A percentile compares a stretch with the other conserved stretches of the same genome.
These are phyloP conservation scores for Crypturellus undulatus DNA, from an alignment of 2,113 vertebrate species.

Conservation along the genomic window DNA sequence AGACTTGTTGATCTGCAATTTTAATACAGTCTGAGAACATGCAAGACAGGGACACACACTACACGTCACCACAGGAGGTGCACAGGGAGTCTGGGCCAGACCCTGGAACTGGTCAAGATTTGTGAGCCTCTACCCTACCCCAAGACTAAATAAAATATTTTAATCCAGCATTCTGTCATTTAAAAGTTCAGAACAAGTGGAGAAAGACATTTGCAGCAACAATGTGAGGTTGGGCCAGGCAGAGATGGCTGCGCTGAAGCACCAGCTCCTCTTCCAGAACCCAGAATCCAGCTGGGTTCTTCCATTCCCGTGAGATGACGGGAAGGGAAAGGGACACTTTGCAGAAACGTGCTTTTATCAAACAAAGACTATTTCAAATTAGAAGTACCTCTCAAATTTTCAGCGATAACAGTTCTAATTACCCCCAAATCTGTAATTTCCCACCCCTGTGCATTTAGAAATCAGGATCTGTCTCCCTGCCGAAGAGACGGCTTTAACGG, in stretches of 20 bases:
- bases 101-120: not conserved
- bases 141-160: not conserved
- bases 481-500: fast-evolving
- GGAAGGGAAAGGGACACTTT: not conserved
- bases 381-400: not conserved
- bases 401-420: fast-evolving
- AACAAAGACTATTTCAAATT: not conserved
- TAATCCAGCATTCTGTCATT: not conserved
- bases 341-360: not conserved
- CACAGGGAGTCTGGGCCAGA: fast-evolving
- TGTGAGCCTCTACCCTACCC: not conserved
- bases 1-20: fast-evolving
- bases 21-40: fast-evolving
- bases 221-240: fast-evolving
- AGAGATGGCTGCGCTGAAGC: not conserved
- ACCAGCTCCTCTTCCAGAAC: not conserved
- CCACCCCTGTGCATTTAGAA: not conserved
- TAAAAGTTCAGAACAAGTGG: not conserved
- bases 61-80: not conserved
- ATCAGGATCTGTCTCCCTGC: not conserved
- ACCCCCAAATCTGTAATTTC: fast-evolving
- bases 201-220: fast-evolving
- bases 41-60: not conserved
- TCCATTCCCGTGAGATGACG: fast-evolving
- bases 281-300: fast-evolving